Conservation (phyloP, 2,797 vertebrate species). For the Mormyrops attenuatus region DNA sequence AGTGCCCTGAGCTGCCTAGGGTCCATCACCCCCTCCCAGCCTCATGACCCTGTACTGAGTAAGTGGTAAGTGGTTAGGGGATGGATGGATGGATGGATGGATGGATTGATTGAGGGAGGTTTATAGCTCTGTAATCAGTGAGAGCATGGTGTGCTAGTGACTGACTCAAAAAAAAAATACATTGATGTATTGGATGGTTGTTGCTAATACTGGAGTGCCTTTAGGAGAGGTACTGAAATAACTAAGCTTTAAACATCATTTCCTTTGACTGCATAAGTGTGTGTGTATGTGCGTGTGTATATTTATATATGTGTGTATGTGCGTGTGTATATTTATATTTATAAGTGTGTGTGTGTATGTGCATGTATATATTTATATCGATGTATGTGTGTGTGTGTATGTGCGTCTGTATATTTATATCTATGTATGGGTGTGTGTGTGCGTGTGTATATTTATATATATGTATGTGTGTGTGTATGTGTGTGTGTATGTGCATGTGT, state of each 20-base stretch:
- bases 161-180: background rate
- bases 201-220: background rate
- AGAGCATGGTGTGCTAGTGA: background rate
- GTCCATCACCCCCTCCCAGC: background rate
- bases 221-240: background rate
- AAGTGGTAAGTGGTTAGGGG: background rate
- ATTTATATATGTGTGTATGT: too few relatives aligned
- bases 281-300: background rate
- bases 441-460: too few relatives aligned
- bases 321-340: background rate
- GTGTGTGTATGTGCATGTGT: too few relatives aligned
- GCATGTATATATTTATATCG: background rate
- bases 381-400: too few relatives aligned
- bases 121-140: background rate
- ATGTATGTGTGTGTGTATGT: too few relatives aligned
- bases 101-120: background rate
- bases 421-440: too few relatives aligned
- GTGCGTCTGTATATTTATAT: too few relatives aligned
- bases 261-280: background rate
- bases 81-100: background rate
- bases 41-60: background rate
- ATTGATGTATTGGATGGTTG: background rate
- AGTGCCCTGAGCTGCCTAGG: background rate
- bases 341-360: background rate
- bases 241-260: background rate